Evolutionary conservation across 2,113 vertebrate genomes (phyloP).

Genomic region (Castor canadensis): DNA sequence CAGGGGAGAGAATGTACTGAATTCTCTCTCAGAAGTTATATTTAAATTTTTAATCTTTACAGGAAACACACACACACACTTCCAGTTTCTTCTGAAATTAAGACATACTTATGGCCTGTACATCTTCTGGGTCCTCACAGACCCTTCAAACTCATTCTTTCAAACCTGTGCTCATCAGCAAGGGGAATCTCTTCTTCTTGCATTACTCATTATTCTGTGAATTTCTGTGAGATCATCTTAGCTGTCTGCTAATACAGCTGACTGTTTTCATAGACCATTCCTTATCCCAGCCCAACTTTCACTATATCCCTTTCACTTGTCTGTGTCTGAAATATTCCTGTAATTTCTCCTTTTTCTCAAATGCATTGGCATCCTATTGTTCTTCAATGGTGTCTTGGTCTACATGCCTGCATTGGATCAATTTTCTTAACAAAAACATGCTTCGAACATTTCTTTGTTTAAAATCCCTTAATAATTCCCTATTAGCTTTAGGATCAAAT

Average conservation of each 20-base stretch:
- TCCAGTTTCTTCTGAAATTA: background rate
- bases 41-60: background rate
- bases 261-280: background rate
- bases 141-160: background rate
- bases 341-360: background rate
- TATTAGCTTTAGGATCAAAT: background rate
- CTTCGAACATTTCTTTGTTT: background rate
- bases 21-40: background rate
- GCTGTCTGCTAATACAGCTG: background rate
- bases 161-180: background rate
- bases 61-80: background rate
- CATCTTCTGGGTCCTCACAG: background rate
- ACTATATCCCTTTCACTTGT: background rate
- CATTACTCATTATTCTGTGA: background rate
- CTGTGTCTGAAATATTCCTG: background rate
- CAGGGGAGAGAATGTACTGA: background rate
- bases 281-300: background rate
- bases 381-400: background rate
- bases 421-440: background rate
- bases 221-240: background rate
- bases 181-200: background rate
- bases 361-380: background rate
- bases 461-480: background rate
- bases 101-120: background rate
- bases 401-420: background rate